Base-by-base conservation (phyloP, 2,888 invertebrate species). In the Polylopha cassiicola region DNA sequence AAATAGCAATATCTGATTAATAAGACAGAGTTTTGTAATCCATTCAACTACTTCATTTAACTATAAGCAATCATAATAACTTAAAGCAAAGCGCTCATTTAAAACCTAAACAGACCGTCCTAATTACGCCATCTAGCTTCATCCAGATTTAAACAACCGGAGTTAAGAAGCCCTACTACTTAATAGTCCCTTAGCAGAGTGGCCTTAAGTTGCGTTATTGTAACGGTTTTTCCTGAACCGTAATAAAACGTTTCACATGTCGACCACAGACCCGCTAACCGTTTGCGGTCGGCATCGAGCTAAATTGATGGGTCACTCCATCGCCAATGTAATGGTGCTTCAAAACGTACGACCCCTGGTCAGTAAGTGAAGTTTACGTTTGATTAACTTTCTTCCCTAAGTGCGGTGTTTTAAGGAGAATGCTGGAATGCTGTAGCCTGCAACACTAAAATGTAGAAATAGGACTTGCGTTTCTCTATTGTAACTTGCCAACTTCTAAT, bases 271-370 rank as follows among this genome's bases (percentile, higher is more conserved):
- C 51, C 62, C 58, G 61, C 55, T 59, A 63, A 61, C 69, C 73
- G 73, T 75, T 76, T 78, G 81, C 77, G 77, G 73, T 68, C 76
- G 77, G 79, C 79, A 71, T 74, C 72, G 73, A 74, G 65, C 78
- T 67, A 78, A 79, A 82, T 82, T 82, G 81, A 82, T 82, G 78
- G 79, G 73, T 76, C 81, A 73, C 81, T 79, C 78, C 77, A 75
- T 79, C 74, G 76, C 65, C 77, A 73, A 76, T 72, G 78, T 77
- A 82, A 81, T 79, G 81, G 79, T 73, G 77, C 81, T 80, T 81
- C 81, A 80, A 79, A 82, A 76, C 70, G 76, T 71, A 77, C 73
- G 73, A 68, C 65, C 76, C 62, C 65, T 63, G 69, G 74, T 65
- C 73, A 75, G 75, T 76, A 74, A 78, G 73, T 73, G 78, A 79